Base-by-base conservation (phyloP, 2,113 vertebrate genomes). In the Pangasianodon gigas region DNA sequence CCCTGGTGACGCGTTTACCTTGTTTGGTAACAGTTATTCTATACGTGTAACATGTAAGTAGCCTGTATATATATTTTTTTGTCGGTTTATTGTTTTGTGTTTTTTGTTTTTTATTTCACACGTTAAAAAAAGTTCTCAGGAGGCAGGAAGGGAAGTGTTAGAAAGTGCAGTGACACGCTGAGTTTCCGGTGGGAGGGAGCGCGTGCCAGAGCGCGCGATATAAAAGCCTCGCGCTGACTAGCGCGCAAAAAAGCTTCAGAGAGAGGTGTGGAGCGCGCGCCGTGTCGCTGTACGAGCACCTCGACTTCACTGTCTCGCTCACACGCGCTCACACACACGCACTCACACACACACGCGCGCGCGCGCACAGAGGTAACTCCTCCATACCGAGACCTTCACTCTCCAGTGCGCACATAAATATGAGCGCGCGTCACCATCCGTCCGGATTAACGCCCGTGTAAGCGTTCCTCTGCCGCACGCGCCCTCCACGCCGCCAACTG, bases 381-480 rank as follows among this genome's bases (percentile, higher is more conserved):
- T 44, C 37, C 56, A 44, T 19, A 54, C 65, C 18, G 46, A 69
- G 2, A 58, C 37, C 48, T 37, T 4, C 79, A 58, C 82, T 62
- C 79, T 84, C 44, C 88, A n/a, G 82, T 37, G 69, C 84, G 91
- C 91, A 88, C 92, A 91, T 88, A 92, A 95, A 95, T 88, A 93
- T 92, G 96, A 95, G 92, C 94, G 93, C 65, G 91, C 93, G 93
- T 89, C 83, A 93, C 93, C 89, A 89, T 69, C 88, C 90, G 91
- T 92, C 95, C 95, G 97, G 96, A 97, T 97, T 97, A 96, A 96
- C 94, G 94, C 82, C 93, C 89, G 92, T 95, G 93, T 95, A 95
- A 84, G 79, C 56, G 82, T 46, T 58, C 54, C 54, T 24, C 32
- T 83, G 94, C 92, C 69, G 37, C 29, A 32, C 90, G 85, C 85